phyloP scores from a whole-genome alignment of 2,888 invertebrate genomes.

The Chalcis sispes region DNA sequence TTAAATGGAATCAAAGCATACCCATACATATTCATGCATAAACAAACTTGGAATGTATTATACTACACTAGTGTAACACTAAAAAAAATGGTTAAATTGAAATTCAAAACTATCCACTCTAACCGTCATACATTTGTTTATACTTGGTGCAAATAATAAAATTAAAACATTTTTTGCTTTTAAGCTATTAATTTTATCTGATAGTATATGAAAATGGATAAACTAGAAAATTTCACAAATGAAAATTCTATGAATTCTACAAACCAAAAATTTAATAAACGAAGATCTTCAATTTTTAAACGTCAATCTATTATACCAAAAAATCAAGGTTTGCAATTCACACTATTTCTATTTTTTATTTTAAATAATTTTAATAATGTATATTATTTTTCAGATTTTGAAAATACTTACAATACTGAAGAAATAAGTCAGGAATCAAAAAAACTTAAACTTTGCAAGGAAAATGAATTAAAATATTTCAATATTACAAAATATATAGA shows the following conservation, averaged over 20 bases:
- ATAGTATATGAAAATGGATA: neutral
- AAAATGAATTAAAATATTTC: constrained; percentile 54
- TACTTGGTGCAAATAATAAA: neutral
- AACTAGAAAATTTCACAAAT: neutral
- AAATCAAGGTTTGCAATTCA: constrained; percentile 36
- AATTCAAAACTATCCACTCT: too few relatives aligned
- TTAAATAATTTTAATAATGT: neutral
- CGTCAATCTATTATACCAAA: constrained; percentile 48
- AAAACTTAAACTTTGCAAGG: constrained; percentile 29
- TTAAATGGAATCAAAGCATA: too few relatives aligned
- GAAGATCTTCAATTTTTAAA: constrained; percentile 65
- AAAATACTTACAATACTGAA: constrained; percentile 36
- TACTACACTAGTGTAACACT: too few relatives aligned
- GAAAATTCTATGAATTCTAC: constrained; percentile 10
- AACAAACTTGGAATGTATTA: too few relatives aligned
- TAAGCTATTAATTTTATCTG: neutral
- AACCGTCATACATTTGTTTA: too few relatives aligned
- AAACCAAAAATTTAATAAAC: constrained; percentile 57
- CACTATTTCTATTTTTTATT: neutral
- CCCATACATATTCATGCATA: too few relatives aligned
- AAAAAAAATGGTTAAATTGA: too few relatives aligned
- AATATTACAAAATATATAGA: constrained; percentile 64
- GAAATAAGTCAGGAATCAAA: constrained; percentile 37
- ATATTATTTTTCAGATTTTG: constrained; percentile 35
- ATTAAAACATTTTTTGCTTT: neutral